Base-by-base conservation (phyloP, 2,113 vertebrate genomes). In the Istiophorus platypterus region DNA sequence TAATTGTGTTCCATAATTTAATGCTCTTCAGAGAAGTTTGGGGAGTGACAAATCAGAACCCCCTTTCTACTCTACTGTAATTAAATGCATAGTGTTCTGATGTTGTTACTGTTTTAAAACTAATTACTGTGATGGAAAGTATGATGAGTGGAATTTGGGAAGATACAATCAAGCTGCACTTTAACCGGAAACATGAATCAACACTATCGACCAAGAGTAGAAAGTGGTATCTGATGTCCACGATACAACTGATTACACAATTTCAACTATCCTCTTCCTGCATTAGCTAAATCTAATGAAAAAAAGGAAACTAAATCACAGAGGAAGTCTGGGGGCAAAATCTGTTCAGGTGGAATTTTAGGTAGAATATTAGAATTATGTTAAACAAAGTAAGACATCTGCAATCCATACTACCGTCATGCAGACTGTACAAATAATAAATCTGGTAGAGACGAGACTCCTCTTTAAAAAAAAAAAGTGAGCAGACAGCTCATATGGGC, bases 121-220 rank as follows among this genome's bases (percentile, higher is more conserved):
- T 47, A 47, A 62, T 76, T 29, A 42, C 20, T n/a, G 10, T 70
- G 49, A 84, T 63, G 18, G 49, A 63, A 68, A 74, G 39, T 17
- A 24, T 22, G 12, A 24, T 76, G 27, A 77, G 39, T 34, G 37
- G 41, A 68, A 58, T 58, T 42, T 20, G 4, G 45, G 31, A 42
- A 3, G 24, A 17, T n/a, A 7, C 20, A 65, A 57, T 24, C 3
- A n/a, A 57, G 41, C 31, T 47, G 29, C 54, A 52, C 24, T 72
- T 24, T 61, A 45, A 72, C 74, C 67, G 41, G 27, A 37, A 71
- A 27, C 47, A 70, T 4, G 56, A 34, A 82, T 76, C 15, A 69
- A 6, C 29, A 41, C 29, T 59, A 66, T 67, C 70, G 2, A 8
- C 12, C 37, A 42, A 31, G 41, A 39, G 61, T 1, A 59, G 27